Evolutionary conservation across 35 echinoderm and acorn worm genomes (phyloP), one percentile per base, ranked within the genome.

Genomic region (Eucidaris tribuloides): DNA sequence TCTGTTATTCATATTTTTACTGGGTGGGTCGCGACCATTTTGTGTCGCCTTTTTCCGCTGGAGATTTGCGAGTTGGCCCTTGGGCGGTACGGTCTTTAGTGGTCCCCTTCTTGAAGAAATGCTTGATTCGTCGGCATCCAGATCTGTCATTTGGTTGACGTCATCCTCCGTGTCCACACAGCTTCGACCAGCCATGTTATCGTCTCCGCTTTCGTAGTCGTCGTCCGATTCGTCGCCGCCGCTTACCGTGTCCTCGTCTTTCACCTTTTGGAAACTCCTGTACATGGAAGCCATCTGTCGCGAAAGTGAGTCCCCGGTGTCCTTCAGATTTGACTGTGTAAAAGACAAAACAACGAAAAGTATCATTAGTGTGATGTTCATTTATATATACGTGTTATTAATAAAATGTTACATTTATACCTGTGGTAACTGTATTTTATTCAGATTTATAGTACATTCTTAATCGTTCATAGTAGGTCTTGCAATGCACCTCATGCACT

Each of bases 241-340:
- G 25, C 68, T 74, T 22, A 74, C 68, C 24, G 28, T 27, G 25
- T 85, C 82, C 19, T 83, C 88, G 31, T 91, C 89, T 49, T 91
- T 91, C 65, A 91, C 83, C 58, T 91, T 71, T 45, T 91, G 70
- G 27, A 91, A 81, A 0, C 76, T 91, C 76, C 89, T 79, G 62
- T 91, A 91, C 89, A 91, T 91, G 4, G 89, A 91, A 15, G 89
- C 89, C 89, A 91, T 91, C 63, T 91, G 89, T 50, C 89, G 56
- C 30, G 89, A 91, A 45, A 91, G 76, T 31, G 54, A 61, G 77
- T 91, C 84, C 2, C 89, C 89, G 31, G 52, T 86, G 45, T 79
- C 89, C 50, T 65, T 71, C 35, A 91, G 77, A 59, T 83, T 65
- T 13, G 89, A 80, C 89, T 91, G 84, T n/a, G n/a, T n/a, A n/a